A percentile compares a stretch with the other conserved stretches of the same genome.
Evolutionary conservation across 2,888 invertebrate species (phyloP).

Genomic region (Chrysolina haemoptera): DNA sequence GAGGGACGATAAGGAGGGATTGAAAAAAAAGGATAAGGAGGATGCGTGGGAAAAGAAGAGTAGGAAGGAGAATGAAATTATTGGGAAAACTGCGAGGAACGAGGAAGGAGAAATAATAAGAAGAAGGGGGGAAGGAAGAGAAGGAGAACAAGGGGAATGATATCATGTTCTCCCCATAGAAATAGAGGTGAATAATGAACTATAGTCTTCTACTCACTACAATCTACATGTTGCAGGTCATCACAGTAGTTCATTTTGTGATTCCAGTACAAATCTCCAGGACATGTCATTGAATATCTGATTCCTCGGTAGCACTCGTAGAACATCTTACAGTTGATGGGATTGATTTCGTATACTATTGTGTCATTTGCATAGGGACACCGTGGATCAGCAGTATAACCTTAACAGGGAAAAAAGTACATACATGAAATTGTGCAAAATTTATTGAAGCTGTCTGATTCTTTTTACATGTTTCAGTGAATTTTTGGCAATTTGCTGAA

Average conservation of each 20-base stretch:
- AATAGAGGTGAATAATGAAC: not conserved
- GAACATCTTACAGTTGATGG: conserved; percentile 41
- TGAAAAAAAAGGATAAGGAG: too few species aligned
- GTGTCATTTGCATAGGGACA: conserved; percentile 40
- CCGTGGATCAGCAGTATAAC: conserved; percentile 36
- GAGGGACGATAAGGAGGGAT: too few species aligned
- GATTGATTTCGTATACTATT: conserved; percentile 26
- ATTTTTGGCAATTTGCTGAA: too few species aligned
- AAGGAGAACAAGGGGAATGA: too few species aligned
- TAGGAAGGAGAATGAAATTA: too few species aligned
- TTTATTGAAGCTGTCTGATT: not conserved
- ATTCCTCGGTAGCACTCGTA: conserved; percentile 47
- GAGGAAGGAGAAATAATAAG: too few species aligned
- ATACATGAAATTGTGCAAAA: not conserved
- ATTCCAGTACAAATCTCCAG: conserved; percentile 43
- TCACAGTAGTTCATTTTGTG: conserved; percentile 43
- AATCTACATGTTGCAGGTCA: conserved; percentile 45
- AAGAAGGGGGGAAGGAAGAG: too few species aligned
- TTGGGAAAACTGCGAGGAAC: too few species aligned
- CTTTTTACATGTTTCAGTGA: not conserved
- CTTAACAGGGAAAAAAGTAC: not conserved
- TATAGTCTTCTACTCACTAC: conserved; percentile 28
- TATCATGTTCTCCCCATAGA: too few species aligned
- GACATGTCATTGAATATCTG: conserved; percentile 37
- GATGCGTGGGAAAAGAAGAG: too few species aligned